Evolutionary conservation across 2,888 invertebrate species (phyloP).

Genomic region (Conus canariensis): DNA sequence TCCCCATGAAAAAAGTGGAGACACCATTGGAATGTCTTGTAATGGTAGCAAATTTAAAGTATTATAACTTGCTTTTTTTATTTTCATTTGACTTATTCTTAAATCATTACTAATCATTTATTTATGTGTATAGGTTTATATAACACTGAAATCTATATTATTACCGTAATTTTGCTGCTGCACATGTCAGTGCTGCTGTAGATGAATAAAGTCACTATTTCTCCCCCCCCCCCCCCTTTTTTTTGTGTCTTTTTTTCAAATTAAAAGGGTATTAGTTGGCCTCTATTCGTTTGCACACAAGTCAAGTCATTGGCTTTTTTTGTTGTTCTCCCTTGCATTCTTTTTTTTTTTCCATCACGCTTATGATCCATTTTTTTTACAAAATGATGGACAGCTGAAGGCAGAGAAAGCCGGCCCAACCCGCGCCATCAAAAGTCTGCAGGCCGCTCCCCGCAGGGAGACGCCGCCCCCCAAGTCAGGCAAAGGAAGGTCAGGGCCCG

Average conservation of each 20-base stretch:
- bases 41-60: too few species aligned
- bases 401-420: constrained; percentile 46
- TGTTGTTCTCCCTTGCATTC: neutral
- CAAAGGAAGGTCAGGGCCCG: neutral
- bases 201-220: neutral
- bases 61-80: too few species aligned
- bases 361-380: neutral
- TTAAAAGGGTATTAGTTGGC: neutral
- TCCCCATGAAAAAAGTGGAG: too few species aligned
- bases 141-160: too few species aligned
- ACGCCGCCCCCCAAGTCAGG: constrained; percentile 51
- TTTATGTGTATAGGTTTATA: too few species aligned
- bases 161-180: neutral
- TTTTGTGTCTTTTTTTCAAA: neutral
- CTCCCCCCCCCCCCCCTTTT: too few species aligned
- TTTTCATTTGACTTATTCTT: too few species aligned
- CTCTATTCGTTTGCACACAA: too few species aligned
- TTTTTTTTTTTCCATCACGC: neutral
- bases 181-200: neutral
- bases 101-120: too few species aligned
- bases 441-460: constrained; percentile 54
- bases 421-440: constrained; percentile 46
- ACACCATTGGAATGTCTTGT: too few species aligned
- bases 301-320: too few species aligned
- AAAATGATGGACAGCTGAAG: constrained; percentile 52